phyloP scores from a whole-genome alignment of 2,888 invertebrate species.

The Cyrtodaria siliqua region DNA sequence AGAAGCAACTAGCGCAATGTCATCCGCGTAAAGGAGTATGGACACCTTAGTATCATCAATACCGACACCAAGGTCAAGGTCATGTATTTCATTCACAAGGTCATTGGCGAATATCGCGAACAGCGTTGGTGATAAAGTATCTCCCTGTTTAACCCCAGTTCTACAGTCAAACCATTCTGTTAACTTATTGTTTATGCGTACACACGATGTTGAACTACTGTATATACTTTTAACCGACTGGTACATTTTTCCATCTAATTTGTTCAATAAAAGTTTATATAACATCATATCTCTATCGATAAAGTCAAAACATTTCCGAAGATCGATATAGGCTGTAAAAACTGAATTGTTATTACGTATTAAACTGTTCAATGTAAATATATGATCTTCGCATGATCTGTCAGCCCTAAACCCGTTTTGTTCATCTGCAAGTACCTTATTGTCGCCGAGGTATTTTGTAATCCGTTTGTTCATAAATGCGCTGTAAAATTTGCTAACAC shows the following conservation, averaged over 20 bases:
- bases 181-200: background rate
- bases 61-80: slow-evolving; percentile 17
- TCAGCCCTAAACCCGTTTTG: slow-evolving; percentile 34
- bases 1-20: slow-evolving; percentile 17
- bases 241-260: slow-evolving; percentile 26
- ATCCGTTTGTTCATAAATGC: slow-evolving; percentile 24
- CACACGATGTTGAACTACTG: slow-evolving; percentile 4
- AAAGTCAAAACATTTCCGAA: slow-evolving; percentile 17
- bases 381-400: slow-evolving; percentile 44
- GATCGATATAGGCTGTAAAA: slow-evolving; percentile 23
- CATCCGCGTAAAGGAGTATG: slow-evolving; percentile 26
- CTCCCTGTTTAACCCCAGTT: slow-evolving; percentile 20
- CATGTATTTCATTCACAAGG: slow-evolving; percentile 14
- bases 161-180: slow-evolving; percentile 14
- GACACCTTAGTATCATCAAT: slow-evolving; percentile 16
- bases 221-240: slow-evolving; percentile 19
- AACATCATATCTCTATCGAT: slow-evolving; percentile 8
- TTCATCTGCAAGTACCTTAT: slow-evolving; percentile 26
- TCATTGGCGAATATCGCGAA: slow-evolving; percentile 30
- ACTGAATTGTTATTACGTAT: slow-evolving; percentile 2
- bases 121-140: slow-evolving; percentile 24
- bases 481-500: slow-evolving; percentile 27
- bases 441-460: slow-evolving; percentile 7
- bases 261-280: slow-evolving; percentile 15
- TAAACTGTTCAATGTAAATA: slow-evolving; percentile 26